Conservation (phyloP, 2,888 invertebrate species). For the Ryuthela nishihirai region DNA sequence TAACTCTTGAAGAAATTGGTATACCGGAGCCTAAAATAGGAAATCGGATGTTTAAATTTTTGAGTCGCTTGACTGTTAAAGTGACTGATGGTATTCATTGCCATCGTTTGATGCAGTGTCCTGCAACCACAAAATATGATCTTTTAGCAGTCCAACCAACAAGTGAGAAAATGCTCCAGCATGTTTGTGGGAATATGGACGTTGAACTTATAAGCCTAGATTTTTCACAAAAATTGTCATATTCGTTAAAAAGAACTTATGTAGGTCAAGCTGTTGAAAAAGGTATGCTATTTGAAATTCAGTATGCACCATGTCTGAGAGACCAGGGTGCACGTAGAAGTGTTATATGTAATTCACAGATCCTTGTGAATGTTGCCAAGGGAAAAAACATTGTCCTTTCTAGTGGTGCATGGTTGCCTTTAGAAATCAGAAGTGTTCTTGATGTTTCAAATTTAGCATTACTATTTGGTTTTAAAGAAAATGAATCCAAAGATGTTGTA, state of each 20-base stretch:
- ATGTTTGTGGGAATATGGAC: constrained; percentile 8
- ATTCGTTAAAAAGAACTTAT: constrained; percentile 17
- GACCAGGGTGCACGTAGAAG: constrained; percentile 6
- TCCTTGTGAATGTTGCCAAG: constrained; percentile 16
- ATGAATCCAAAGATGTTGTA: too few relatives aligned
- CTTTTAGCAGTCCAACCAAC: constrained; percentile 23
- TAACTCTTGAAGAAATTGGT: constrained; percentile 4
- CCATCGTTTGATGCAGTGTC: constrained; percentile 15
- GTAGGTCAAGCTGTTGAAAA: constrained; percentile 8
- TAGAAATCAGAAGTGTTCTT: constrained; percentile 13
- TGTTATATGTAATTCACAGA: constrained; percentile 15
- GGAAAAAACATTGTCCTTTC: constrained; percentile 20
- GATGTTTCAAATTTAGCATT: constrained; percentile 21
- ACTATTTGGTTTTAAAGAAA: constrained; percentile 18
- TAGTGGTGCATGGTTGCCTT: constrained; percentile 9
- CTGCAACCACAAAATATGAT: constrained; percentile 23
- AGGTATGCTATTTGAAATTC: constrained; percentile 21
- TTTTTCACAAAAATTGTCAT: constrained; percentile 16
- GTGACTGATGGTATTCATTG: constrained; percentile 18
- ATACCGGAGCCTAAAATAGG: neutral
- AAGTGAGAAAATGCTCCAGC: constrained; percentile 19
- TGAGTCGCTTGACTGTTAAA: constrained; percentile 20
- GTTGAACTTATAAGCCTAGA: constrained; percentile 27
- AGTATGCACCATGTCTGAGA: constrained; percentile 21
- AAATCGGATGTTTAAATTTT: constrained; percentile 7